These are phyloP conservation scores for Sceloporus undulatus DNA, from an alignment of 2,113 vertebrate species.

Conservation along the genomic window DNA sequence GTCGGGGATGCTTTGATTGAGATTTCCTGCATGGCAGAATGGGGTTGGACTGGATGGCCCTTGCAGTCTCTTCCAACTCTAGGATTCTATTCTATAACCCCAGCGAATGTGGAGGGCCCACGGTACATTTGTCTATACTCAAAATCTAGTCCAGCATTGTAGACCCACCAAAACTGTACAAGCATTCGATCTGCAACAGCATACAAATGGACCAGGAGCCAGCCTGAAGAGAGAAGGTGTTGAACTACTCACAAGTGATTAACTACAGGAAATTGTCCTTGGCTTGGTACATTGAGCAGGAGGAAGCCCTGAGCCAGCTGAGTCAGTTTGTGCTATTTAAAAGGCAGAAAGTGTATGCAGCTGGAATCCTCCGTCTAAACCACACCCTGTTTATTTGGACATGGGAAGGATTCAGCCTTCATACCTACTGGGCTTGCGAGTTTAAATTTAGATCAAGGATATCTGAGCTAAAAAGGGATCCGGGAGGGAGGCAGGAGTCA, in stretches of 20 bases:
- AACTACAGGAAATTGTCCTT: slow-evolving; percentile 10
- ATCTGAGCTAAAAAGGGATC: slow-evolving; percentile 60
- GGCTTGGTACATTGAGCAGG: neutral
- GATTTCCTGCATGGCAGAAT: no score
- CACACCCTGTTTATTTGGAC: slow-evolving; percentile 47
- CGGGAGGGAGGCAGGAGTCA: slow-evolving; percentile 25
- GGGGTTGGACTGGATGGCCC: no score
- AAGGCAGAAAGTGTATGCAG: slow-evolving; percentile 21
- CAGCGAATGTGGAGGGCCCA: no score
- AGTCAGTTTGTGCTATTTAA: slow-evolving; percentile 29
- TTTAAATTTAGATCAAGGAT: slow-evolving; percentile 69
- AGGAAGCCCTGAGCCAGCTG: slow-evolving; percentile 30
- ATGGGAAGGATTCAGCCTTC: slow-evolving; percentile 59
- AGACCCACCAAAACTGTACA: neutral
- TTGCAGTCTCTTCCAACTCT: no score
- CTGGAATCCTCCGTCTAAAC: slow-evolving; percentile 50
- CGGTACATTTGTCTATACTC: no score
- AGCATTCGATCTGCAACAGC: neutral
- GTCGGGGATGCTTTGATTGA: no score
- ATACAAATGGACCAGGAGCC: neutral
- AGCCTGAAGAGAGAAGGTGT: neutral
- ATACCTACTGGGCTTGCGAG: slow-evolving; percentile 60
- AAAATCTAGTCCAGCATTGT: neutral
- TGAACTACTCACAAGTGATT: neutral
- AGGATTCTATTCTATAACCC: no score